A percentile compares a stretch with the other conserved stretches of the same genome.
phyloP scores from a whole-genome alignment of 2,888 invertebrate genomes.

The Dasypolia templi region DNA sequence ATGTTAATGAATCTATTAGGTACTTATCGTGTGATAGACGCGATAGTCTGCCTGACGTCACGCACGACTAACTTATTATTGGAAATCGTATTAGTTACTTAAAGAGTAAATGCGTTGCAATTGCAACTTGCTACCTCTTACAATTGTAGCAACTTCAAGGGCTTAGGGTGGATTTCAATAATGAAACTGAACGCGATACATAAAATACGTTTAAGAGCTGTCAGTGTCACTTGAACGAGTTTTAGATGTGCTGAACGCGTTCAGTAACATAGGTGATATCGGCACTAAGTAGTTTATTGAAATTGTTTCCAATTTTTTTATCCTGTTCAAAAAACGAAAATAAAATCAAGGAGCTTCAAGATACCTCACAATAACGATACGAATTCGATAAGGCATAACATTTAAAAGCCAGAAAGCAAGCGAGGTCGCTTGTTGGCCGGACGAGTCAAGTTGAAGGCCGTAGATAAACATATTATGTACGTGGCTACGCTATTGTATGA shows the following conservation, averaged over 20 bases:
- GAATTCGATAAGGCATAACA: conserved; percentile 55
- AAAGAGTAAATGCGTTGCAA: background rate
- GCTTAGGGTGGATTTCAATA: too few species aligned
- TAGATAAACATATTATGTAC: conserved; percentile 53
- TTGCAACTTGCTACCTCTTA: background rate
- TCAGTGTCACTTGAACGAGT: too few species aligned
- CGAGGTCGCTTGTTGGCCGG: conserved; percentile 64
- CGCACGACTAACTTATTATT: conserved; percentile 3
- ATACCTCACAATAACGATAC: conserved; percentile 44
- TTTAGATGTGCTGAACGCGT: too few species aligned
- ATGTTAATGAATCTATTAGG: conserved; percentile 25
- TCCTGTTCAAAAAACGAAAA: background rate
- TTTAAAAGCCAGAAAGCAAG: conserved; percentile 62
- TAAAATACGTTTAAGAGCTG: too few species aligned
- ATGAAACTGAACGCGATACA: too few species aligned
- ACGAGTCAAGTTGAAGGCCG: conserved; percentile 74
- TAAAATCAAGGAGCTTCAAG: conserved; percentile 20
- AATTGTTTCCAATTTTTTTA: background rate
- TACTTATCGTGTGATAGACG: background rate
- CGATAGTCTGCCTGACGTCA: background rate
- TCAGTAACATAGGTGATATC: too few species aligned
- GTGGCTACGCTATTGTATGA: conserved; percentile 33
- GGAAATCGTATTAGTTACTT: background rate
- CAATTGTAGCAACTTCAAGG: too few species aligned
- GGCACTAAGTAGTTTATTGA: too few species aligned